Percentiles rank a stretch among this genome's conserved stretches.
Conservation (phyloP, 2,113 vertebrate species). For the Amia ocellicauda region DNA sequence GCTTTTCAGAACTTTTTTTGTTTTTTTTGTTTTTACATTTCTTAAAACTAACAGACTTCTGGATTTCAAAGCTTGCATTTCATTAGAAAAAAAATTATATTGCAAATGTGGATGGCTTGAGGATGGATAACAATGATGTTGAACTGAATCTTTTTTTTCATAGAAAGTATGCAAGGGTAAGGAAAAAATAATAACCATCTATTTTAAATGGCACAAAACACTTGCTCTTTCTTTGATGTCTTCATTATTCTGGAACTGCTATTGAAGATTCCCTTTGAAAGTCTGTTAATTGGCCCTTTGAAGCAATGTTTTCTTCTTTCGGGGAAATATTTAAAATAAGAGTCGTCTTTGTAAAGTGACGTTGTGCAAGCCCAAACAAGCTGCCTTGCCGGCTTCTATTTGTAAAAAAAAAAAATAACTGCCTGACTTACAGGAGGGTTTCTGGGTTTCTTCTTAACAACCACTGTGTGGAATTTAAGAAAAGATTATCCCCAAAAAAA, state of each 20-base stretch:
- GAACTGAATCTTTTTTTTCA: background rate
- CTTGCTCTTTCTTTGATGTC: background rate
- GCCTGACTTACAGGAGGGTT: no score
- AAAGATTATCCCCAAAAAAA: no score
- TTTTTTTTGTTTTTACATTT: background rate
- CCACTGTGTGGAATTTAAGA: background rate
- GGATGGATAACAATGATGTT: background rate
- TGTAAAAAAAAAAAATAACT: background rate
- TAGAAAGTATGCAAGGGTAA: slow-evolving; percentile 1
- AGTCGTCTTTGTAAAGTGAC: background rate
- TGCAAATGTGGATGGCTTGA: background rate
- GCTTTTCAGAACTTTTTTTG: background rate
- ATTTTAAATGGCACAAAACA: slow-evolving; percentile 3
- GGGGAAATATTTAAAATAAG: background rate
- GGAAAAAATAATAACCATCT: slow-evolving; percentile 11
- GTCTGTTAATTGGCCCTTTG: background rate
- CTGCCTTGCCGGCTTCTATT: background rate
- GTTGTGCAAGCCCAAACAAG: background rate
- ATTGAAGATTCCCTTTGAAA: slow-evolving; percentile 8
- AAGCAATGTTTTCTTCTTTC: background rate
- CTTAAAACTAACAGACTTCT: background rate
- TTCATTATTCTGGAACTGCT: background rate
- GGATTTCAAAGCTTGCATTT: background rate
- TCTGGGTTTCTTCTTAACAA: background rate
- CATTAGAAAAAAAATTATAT: background rate